Base-by-base conservation (phyloP, 2,888 invertebrate genomes). In the Creontiades dilutus region DNA sequence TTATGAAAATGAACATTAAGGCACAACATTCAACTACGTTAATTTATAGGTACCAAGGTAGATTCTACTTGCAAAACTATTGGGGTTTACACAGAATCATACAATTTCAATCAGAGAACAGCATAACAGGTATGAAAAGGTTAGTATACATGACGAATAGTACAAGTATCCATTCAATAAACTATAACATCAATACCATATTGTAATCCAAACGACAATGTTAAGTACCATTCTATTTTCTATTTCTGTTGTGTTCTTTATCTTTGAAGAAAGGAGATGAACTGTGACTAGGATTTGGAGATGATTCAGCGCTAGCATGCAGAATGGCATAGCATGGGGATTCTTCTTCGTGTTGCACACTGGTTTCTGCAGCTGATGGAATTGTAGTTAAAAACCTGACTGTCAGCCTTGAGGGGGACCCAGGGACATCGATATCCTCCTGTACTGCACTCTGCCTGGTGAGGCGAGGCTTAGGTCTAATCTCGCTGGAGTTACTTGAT, bases 391-490 rank as follows among this genome's bases (percentile, higher is more conserved):
- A 93, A 92, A 96, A 95, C 61, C 96, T 94, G 52, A 94, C 94
- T 13, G 94, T 94, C 81, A 94, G 92, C 61, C 94, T 92, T 3
- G 95, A 94, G 0, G 95, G 95, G 0, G 95, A 94, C 4, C 94
- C 94, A 13, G 95, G 95, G 81, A 96, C 95, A 92, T 96, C 96
- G 46, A 92, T 91, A 52, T 92, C 92, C 91, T 97, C 97, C 92
- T 96, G 96, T 92, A 96, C 95, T 16, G 97, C 97, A 92, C 96
- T 95, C 93, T 97, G 97, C 11, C 97, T 95, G 68, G 96, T 97
- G 86, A 97, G 94, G 28, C 97, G 95, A 11, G 97, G 97, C 93
- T 96, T 97, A 87, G 94, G 93, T 92, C 93, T 92, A 61, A 91
- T 90, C 92, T 94, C 95, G 92, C 96, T 95, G 47, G 95, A 95